A percentile compares a stretch with the other conserved stretches of the same genome.
Conservation (phyloP, 1,140 invertebrate genomes). For the Augochlora pura region DNA sequence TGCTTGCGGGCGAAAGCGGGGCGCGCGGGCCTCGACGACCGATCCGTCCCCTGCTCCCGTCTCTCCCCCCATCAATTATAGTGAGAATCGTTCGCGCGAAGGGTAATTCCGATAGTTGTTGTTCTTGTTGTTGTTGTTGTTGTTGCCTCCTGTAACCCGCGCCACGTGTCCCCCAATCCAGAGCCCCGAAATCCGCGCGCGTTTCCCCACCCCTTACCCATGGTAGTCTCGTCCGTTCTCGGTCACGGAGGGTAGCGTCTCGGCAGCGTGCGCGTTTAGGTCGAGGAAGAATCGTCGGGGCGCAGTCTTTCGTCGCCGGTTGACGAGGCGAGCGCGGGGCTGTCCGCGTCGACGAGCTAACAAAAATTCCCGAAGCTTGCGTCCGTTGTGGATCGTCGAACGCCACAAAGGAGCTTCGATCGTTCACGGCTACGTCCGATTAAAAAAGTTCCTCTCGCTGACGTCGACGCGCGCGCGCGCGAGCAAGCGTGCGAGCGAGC, state of each 20-base stretch:
- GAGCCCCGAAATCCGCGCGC: no score
- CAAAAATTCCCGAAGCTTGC: conserved; percentile 1
- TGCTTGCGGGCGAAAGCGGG: conserved; percentile 65
- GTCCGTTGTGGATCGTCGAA: not conserved
- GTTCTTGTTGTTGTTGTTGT: conserved; percentile 11
- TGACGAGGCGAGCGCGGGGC: conserved; percentile 28
- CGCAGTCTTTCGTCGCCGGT: conserved; percentile 30
- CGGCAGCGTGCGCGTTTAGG: conserved; percentile 4
- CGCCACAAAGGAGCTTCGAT: conserved; percentile 5
- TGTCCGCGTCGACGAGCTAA: conserved; percentile 1
- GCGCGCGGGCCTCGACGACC: conserved; percentile 13
- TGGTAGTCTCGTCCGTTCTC: no score
- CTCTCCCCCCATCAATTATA: conserved; percentile 43
- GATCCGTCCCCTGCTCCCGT: not conserved
- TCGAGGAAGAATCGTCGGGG: not conserved
- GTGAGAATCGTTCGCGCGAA: conserved; percentile 54
- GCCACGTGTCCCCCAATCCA: no score
- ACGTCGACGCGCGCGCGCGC: no score
- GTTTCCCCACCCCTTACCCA: no score
- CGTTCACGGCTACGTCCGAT: conserved; percentile 35
- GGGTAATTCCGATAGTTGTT: conserved; percentile 18
- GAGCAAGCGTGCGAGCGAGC: no score
- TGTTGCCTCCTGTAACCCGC: no score
- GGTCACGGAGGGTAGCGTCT: conserved; percentile 27
- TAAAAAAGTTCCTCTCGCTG: conserved; percentile 35